Conservation (phyloP, 2,888 invertebrate genomes). For the Tanytarsus gracilentus region DNA sequence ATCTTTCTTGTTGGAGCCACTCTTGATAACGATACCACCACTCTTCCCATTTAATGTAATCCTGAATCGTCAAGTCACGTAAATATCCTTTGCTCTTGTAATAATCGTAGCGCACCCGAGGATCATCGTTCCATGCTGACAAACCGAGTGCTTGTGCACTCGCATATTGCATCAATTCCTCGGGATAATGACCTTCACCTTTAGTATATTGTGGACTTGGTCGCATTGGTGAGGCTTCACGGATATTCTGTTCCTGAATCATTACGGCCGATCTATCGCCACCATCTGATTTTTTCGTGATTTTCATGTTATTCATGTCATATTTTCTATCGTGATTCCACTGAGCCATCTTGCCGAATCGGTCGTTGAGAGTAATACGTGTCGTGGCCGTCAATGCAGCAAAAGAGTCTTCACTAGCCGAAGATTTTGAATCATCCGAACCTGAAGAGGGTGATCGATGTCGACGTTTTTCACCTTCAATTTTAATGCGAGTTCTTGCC, state of each 20-base stretch:
- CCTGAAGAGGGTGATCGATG: slow-evolving; percentile 49
- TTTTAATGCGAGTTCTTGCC: slow-evolving; percentile 42
- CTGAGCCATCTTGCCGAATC: slow-evolving; percentile 86
- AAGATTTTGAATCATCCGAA: slow-evolving; percentile 54
- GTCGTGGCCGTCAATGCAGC: slow-evolving; percentile 55
- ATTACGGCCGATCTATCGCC: slow-evolving; percentile 63
- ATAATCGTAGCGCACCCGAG: slow-evolving; percentile 77
- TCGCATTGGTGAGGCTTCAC: slow-evolving; percentile 11
- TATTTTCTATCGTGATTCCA: slow-evolving; percentile 69
- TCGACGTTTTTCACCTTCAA: slow-evolving; percentile 45
- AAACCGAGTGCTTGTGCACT: slow-evolving; percentile 55
- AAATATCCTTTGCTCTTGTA: slow-evolving; percentile 82
- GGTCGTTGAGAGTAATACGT: slow-evolving; percentile 69
- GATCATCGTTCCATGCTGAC: slow-evolving; percentile 78
- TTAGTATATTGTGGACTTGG: slow-evolving; percentile 47
- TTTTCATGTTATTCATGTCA: slow-evolving; percentile 77
- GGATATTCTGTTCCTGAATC: slow-evolving; percentile 55
- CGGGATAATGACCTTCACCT: slow-evolving; percentile 68
- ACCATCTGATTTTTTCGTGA: slow-evolving; percentile 66
- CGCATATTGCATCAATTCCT: slow-evolving; percentile 63
- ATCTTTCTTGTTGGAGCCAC: slow-evolving; percentile 61
- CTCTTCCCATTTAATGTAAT: slow-evolving; percentile 88
- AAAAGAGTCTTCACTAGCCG: slow-evolving; percentile 47
- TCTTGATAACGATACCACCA: slow-evolving; percentile 93
- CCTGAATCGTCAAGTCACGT: slow-evolving; percentile 61